Evolutionary conservation across 1,140 invertebrate genomes (phyloP).

Genomic region (Scaptomyza montana): DNA sequence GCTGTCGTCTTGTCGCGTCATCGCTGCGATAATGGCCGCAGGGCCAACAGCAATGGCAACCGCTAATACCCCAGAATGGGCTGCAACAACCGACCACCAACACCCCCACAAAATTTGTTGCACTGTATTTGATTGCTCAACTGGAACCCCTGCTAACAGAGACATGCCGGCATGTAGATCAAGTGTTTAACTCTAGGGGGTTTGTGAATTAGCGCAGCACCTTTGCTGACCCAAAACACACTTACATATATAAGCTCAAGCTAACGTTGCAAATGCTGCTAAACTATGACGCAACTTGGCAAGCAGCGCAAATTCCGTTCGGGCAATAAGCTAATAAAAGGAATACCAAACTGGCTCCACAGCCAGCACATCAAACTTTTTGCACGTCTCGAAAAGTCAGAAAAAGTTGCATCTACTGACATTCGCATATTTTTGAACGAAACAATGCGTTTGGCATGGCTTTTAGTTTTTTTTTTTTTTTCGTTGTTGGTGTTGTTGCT

Average conservation of each 20-base stretch:
- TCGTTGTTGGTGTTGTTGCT: not conserved
- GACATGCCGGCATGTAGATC: not conserved
- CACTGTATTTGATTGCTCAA: constrained; percentile 1
- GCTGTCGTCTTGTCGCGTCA: constrained; percentile 40
- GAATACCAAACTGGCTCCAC: constrained; percentile 22
- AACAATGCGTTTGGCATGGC: constrained; percentile 56
- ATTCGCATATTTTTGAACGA: constrained; percentile 52
- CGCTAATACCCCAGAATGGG: constrained; percentile 30
- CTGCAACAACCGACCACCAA: not conserved
- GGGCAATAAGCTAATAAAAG: constrained; percentile 73
- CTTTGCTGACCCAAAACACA: constrained; percentile 5
- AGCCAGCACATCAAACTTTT: constrained; percentile 36
- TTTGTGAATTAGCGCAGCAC: not conserved
- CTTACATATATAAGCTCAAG: not conserved
- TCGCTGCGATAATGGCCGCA: constrained; percentile 52
- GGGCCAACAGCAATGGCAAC: constrained; percentile 35
- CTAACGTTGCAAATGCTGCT: constrained; percentile 5
- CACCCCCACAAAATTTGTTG: constrained; percentile 2
- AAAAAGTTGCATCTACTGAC: constrained; percentile 39
- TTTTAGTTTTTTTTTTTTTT: constrained; percentile 21
- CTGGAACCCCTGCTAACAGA: not conserved
- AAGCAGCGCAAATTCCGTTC: constrained; percentile 56
- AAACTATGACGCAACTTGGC: constrained; percentile 54
- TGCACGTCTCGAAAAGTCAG: constrained; percentile 4
- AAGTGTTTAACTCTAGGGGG: not conserved